Conservation (phyloP, 2,113 vertebrate species). For the Hippocampus abdominalis region DNA sequence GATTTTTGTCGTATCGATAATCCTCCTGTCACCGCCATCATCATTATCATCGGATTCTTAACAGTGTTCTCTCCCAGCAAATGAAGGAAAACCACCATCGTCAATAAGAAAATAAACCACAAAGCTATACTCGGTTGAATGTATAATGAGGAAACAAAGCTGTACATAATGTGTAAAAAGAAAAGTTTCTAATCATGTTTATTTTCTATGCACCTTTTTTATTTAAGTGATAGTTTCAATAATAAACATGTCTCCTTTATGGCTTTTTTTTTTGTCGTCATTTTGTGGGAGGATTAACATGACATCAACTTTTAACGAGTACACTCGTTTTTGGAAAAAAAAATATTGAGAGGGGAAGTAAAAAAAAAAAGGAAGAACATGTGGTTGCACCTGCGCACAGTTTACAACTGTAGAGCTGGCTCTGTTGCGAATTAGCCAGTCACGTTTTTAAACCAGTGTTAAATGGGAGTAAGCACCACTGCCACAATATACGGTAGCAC, state of each 20-base stretch:
- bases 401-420: no score
- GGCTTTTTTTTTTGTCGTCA: slow-evolving; percentile 10
- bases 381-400: no score
- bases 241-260: slow-evolving; percentile 99
- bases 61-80: slow-evolving; percentile 89
- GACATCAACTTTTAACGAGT: neutral
- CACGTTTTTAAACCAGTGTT: no score
- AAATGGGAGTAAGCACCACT: no score
- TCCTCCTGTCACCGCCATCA: slow-evolving; percentile 37
- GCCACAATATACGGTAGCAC: no score
- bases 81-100: slow-evolving; percentile 84
- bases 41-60: slow-evolving; percentile 28
- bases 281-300: neutral
- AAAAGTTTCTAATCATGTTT: slow-evolving; percentile 99
- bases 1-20: slow-evolving; percentile 61
- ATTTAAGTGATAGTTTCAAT: slow-evolving; percentile 99
- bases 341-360: no score
- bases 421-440: no score
- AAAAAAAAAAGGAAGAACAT: no score
- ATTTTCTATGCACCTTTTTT: slow-evolving; percentile 99
- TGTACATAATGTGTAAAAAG: slow-evolving; percentile 99
- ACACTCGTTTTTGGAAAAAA: no score
- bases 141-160: slow-evolving; percentile 89
- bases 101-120: slow-evolving; percentile 78
- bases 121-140: slow-evolving; percentile 92